phyloP scores from a whole-genome alignment of 2,113 vertebrate species.

The Falco punctatus region DNA sequence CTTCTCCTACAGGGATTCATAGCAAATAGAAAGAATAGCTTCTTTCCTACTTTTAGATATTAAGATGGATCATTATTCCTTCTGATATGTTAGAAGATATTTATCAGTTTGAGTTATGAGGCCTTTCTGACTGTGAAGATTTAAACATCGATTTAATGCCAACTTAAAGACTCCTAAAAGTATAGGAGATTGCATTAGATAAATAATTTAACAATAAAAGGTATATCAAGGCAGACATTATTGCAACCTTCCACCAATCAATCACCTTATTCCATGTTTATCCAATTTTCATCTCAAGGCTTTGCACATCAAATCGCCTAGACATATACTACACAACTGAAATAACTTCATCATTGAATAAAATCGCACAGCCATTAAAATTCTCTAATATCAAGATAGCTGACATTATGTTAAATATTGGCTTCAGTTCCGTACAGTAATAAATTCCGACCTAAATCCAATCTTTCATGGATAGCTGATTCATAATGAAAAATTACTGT shows the following conservation, averaged over 20 bases:
- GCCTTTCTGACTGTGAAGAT: slow-evolving; percentile 45
- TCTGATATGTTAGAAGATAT: slow-evolving; percentile 47
- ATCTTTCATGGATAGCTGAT: slow-evolving; percentile 77
- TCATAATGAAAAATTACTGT: slow-evolving; percentile 76
- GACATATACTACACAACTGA: slow-evolving; percentile 63
- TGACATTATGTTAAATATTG: slow-evolving; percentile 77
- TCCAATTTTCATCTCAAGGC: slow-evolving; percentile 65
- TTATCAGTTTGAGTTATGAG: slow-evolving; percentile 59
- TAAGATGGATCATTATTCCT: slow-evolving; percentile 59
- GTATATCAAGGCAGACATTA: slow-evolving; percentile 67
- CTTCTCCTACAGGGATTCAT: background rate
- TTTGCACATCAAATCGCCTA: slow-evolving; percentile 68
- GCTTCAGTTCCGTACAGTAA: slow-evolving; percentile 69
- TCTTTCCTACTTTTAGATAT: slow-evolving; percentile 1
- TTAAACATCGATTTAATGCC: slow-evolving; percentile 72
- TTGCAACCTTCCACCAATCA: slow-evolving; percentile 67
- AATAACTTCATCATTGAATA: slow-evolving; percentile 77
- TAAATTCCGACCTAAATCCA: slow-evolving; percentile 78
- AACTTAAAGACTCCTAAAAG: slow-evolving; percentile 68
- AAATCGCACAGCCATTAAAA: slow-evolving; percentile 75
- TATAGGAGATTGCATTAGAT: slow-evolving; percentile 70
- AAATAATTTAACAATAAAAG: slow-evolving; percentile 79
- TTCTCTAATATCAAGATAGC: slow-evolving; percentile 63
- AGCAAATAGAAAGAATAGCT: slow-evolving; percentile 5
- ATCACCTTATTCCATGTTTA: slow-evolving; percentile 77